Base-by-base conservation (phyloP, 2,888 invertebrate species). In the Isoperla grammatica region DNA sequence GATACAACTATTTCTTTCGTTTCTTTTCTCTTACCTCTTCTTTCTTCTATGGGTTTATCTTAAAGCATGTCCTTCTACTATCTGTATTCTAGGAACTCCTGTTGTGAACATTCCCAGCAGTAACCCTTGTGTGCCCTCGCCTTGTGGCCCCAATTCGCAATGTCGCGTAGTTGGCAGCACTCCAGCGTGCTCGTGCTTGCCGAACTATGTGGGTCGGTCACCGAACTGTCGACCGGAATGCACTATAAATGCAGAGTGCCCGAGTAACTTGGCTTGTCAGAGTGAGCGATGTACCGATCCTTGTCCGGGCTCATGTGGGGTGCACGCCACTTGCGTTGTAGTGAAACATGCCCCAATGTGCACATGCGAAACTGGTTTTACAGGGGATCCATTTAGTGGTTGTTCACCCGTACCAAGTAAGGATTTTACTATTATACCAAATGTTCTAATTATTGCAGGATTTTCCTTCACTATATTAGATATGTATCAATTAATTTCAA, bases 301-400 rank as follows among this genome's bases (percentile, higher is more conserved):
- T 45, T 89, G 88, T 69, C 79, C 78, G 37, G 86, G 86, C 13
- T 79, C 84, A 57, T 71, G 81, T 78, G 74, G 85, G 84, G 67
- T 75, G 35, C 75, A 76, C 64, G 79, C 83, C 3, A 70, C 73
- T 49, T 84, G 83, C 63, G 75, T 78, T 65, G 81, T 82, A 40
- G 81, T 86, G 37, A 87, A 88, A 73, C 89, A 90, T 71, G 85
- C 85, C 68, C 87, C 88, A 1, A 85, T 88, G 68, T 90, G 76
- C 74, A 62, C 68, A 57, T 74, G 75, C 83, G 81, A 70, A 76
- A 78, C 65, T 81, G 87, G 72, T 29, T 83, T 79, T 67, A 78
- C 78, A 43, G 87, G 87, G 55, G 82, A 87, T 77, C 85, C 88
- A 5, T 85, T 86, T 68, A 74, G 76, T 3, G 79, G 79, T 63